These are phyloP conservation scores for Orthosia cruda DNA, from an alignment of 2,888 invertebrate species.

Conservation along the genomic window DNA sequence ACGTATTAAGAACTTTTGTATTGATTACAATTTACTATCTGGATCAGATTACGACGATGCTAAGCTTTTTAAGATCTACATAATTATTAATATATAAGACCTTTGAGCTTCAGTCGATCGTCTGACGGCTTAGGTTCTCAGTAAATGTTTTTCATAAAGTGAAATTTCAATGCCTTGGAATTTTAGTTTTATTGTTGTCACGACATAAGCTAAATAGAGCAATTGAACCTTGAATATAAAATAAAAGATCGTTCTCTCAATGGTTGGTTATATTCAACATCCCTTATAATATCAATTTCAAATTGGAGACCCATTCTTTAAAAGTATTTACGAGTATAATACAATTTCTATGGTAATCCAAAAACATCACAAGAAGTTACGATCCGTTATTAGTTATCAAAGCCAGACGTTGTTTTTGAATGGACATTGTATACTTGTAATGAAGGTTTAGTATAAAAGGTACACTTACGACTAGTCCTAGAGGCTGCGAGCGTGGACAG, in stretches of 20 bases:
- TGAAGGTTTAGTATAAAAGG: neutral
- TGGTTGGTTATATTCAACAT: neutral
- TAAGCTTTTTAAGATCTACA: slow-evolving; percentile 3
- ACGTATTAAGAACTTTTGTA: slow-evolving; percentile 61
- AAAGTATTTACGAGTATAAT: no score
- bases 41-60: slow-evolving; percentile 16
- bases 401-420: neutral
- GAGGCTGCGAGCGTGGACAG: slow-evolving; percentile 96
- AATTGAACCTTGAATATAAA: neutral
- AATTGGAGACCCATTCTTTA: neutral
- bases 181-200: neutral
- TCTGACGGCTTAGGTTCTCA: neutral
- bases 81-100: slow-evolving; percentile 48
- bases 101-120: slow-evolving; percentile 21
- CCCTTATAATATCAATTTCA: neutral
- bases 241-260: neutral
- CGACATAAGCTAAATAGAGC: neutral
- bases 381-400: neutral
- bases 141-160: slow-evolving; percentile 5
- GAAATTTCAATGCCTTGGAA: neutral
- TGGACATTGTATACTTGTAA: neutral
- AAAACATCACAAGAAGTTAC: neutral
- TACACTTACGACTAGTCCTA: slow-evolving; percentile 97
- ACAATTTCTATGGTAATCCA: no score
- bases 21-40: slow-evolving; percentile 74